A percentile compares a stretch with the other conserved stretches of the same genome.
These are phyloP conservation scores for Thryonomys swinderianus DNA, from an alignment of 2,113 vertebrate genomes.

Conservation along the genomic window DNA sequence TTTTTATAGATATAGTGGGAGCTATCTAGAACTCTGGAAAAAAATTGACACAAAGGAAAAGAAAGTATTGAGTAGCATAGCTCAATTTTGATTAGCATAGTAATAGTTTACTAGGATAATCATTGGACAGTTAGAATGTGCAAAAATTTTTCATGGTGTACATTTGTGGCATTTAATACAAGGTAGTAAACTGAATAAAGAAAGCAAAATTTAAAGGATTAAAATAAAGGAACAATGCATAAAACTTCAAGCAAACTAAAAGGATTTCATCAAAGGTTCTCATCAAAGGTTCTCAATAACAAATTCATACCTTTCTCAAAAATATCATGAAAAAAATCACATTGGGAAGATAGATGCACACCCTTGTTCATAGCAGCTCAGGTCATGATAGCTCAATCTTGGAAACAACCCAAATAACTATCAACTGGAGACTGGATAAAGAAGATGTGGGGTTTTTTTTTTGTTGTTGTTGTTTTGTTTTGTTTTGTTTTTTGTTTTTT, in stretches of 20 bases:
- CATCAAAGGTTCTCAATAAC: slow-evolving; percentile 14
- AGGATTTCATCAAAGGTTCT: slow-evolving; percentile 15
- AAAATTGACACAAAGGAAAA: not conserved
- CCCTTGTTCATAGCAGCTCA: no score
- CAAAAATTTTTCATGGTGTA: not conserved
- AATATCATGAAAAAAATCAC: no score
- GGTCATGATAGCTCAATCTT: no score
- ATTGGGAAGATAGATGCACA: no score
- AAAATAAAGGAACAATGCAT: not conserved
- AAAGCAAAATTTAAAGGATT: not conserved
- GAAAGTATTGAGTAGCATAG: not conserved
- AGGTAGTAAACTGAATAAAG: slow-evolving; percentile 36
- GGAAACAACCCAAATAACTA: no score
- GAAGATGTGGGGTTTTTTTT: no score
- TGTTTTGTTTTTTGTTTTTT: no score
- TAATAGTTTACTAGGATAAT: slow-evolving; percentile 30
- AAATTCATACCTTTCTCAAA: not conserved
- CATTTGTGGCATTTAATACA: not conserved
- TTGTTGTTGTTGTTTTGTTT: no score
- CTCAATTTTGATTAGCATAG: not conserved
- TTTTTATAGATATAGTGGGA: slow-evolving; percentile 47
- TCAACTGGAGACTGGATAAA: no score
- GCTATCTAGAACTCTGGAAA: not conserved
- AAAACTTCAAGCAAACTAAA: not conserved
- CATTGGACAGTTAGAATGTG: not conserved